Evolutionary conservation across 2,797 vertebrate genomes (phyloP), one percentile per base, ranked within the genome.

Genomic region (Notolepis coatsorum): DNA sequence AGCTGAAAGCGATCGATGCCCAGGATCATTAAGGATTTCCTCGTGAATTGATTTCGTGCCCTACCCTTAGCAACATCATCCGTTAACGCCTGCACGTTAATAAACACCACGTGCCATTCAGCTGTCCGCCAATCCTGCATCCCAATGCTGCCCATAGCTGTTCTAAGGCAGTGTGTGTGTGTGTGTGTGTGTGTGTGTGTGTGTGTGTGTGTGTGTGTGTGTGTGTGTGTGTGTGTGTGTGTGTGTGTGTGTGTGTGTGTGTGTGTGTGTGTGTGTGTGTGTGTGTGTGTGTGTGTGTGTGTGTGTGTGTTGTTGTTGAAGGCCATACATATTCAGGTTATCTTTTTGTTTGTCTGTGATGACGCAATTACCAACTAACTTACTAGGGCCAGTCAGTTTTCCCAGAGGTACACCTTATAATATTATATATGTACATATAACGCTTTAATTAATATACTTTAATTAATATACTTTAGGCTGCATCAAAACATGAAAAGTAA

Each of bases 11-110:
- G 65, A 83, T 89, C 89, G 63, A 84, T 87, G 63, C 45, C 2
- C n/a, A 27, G 53, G 65, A 60, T 79, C 76, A 60, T 68, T 71
- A 58, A 7, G 51, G 65, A 54, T 20, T 17, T 76, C 48, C 47
- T 46, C 24, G 21, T 1, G 18, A 33, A 89, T 85, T 57, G 84
- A 89, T 86, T 80, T 73, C 49, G 30, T 4, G 74, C 75, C 47
- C 75, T 47, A 53, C 46, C 38, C 63, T 68, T 41, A 17, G 55
- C 65, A 60, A 60, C 52, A 46, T 79, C 63, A 67, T 71, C 61
- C 47, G 73, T 84, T 82, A 78, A 70, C 61, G 13, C 66, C 39
- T 30, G 15, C 21, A 54, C 46, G 60, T 61, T 47, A 54, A 35
- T 27, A 54, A 49, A 20, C 24, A 43, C 50, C 51, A 47, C 55